These are phyloP conservation scores for Alloscopus bannaensis DNA, from an alignment of 2,888 invertebrate species.

Conservation along the genomic window DNA sequence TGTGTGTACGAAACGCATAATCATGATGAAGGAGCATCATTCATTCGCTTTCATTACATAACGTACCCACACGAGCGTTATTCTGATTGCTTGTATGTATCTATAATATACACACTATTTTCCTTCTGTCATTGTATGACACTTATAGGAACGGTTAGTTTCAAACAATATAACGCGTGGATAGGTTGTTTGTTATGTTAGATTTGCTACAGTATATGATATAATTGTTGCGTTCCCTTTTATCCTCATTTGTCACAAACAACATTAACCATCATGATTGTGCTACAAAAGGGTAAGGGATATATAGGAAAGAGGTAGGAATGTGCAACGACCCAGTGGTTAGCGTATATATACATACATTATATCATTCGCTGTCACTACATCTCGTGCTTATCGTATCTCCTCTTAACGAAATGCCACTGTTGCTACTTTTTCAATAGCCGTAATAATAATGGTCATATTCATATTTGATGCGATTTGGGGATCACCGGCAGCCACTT, in stretches of 20 bases:
- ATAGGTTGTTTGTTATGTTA: background rate
- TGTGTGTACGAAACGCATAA: conserved; percentile 1
- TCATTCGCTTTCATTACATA: conserved; percentile 62
- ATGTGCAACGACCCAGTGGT: background rate
- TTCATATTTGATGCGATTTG: conserved; percentile 52
- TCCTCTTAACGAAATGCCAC: conserved; percentile 38
- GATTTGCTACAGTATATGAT: conserved; percentile 38
- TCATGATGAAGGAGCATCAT: conserved; percentile 35
- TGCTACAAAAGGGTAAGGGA: background rate
- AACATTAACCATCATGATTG: background rate
- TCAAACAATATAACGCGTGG: background rate
- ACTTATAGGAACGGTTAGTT: conserved; percentile 28
- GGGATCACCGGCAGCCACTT: conserved; percentile 61
- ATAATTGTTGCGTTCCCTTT: conserved; percentile 64
- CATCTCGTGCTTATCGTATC: conserved; percentile 14
- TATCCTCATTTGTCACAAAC: conserved; percentile 49
- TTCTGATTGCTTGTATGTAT: too few relatives aligned
- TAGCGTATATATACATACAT: background rate
- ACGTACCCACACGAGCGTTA: conserved; percentile 51
- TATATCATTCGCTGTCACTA: conserved; percentile 10
- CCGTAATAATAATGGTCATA: conserved; percentile 44
- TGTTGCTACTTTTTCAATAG: conserved; percentile 12
- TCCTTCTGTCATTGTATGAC: conserved; percentile 33
- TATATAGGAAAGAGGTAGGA: conserved; percentile 1
- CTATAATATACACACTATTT: too few relatives aligned